These are phyloP conservation scores for Nebria salina DNA, from an alignment of 2,888 invertebrate genomes.

Conservation along the genomic window DNA sequence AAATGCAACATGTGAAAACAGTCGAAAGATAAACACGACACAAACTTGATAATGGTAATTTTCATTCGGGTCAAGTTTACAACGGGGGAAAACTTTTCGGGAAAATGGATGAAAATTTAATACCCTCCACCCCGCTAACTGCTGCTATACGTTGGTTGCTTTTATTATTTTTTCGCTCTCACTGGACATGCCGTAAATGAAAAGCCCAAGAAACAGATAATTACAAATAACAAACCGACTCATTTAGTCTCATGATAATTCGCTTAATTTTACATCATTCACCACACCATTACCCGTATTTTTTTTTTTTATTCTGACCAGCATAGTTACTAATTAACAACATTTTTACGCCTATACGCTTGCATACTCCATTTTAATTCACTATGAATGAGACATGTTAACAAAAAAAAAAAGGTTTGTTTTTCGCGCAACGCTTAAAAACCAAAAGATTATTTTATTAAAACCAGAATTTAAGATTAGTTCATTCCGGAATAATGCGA, in stretches of 20 bases:
- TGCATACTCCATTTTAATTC: too few species aligned
- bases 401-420: too few species aligned
- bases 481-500: too few species aligned
- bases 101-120: neutral
- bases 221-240: neutral
- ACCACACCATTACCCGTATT: too few species aligned
- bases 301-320: too few species aligned
- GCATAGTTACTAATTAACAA: too few species aligned
- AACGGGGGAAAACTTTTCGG: neutral
- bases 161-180: conserved; percentile 1
- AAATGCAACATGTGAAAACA: neutral
- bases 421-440: too few species aligned
- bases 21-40: neutral
- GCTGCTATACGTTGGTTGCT: neutral
- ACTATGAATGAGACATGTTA: too few species aligned
- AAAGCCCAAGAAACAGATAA: neutral
- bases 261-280: too few species aligned
- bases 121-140: neutral
- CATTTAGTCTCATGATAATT: neutral
- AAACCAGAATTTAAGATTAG: too few species aligned
- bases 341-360: too few species aligned
- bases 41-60: neutral
- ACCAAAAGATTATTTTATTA: too few species aligned
- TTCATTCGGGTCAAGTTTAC: conserved; percentile 1
- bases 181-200: neutral